These are phyloP conservation scores for Poicephalus meyeri DNA, from an alignment of 2,113 vertebrate species.

Conservation along the genomic window DNA sequence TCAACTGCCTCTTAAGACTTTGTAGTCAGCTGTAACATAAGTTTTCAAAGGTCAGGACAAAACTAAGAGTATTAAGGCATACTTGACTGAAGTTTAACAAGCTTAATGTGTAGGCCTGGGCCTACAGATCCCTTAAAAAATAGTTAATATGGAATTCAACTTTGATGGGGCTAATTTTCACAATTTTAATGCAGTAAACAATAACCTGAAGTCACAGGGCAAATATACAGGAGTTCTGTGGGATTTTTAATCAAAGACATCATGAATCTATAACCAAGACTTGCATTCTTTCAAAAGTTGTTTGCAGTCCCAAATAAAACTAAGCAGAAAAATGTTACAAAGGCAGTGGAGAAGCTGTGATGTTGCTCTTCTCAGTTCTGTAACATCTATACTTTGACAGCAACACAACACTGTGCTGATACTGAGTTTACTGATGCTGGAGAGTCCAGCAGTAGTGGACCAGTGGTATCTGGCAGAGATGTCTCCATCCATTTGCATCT, in stretches of 20 bases:
- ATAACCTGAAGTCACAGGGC: background rate
- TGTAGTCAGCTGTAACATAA: no score
- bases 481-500: background rate
- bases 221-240: background rate
- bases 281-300: background rate
- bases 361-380: background rate
- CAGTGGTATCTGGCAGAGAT: background rate
- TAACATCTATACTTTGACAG: background rate
- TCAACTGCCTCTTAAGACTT: background rate
- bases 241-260: background rate
- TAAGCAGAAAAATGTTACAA: background rate
- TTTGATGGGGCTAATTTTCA: background rate
- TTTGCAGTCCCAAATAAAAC: background rate
- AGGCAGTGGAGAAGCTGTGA: background rate
- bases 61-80: background rate
- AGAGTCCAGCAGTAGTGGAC: background rate
- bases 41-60: background rate
- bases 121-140: background rate
- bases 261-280: background rate
- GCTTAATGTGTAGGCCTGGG: background rate
- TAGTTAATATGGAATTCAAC: background rate
- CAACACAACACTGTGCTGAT: background rate
- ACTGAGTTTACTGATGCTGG: background rate
- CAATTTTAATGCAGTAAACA: background rate
- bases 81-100: background rate